These are phyloP conservation scores for Mastigias papua DNA, from an alignment of 30 jellyfish, hydroid and myxozoan species.

Conservation along the genomic window DNA sequence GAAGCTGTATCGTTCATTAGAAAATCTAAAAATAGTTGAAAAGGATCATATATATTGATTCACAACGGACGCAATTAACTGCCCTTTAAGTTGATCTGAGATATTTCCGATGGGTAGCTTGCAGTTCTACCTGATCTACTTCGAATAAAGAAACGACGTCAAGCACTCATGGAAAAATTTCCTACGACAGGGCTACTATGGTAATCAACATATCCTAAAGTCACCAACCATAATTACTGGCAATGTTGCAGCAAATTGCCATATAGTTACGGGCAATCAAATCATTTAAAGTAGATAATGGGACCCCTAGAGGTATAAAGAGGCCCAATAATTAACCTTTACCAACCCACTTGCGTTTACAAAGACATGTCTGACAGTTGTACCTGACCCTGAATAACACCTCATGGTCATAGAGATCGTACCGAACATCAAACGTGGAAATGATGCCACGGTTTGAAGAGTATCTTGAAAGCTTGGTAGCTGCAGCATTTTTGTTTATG, in stretches of 20 bases:
- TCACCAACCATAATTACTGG: not conserved
- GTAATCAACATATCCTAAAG: not conserved
- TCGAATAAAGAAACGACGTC: conserved; percentile 1
- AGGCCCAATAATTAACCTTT: too few species aligned
- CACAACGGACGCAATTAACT: not conserved
- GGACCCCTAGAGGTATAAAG: not conserved
- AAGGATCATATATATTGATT: not conserved
- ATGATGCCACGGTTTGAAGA: too few species aligned
- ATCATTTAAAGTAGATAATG: not conserved
- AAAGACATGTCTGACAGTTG: too few species aligned
- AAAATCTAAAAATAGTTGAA: not conserved
- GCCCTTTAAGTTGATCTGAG: not conserved
- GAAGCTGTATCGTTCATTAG: not conserved
- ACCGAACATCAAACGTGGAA: too few species aligned
- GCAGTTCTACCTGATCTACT: not conserved
- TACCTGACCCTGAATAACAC: too few species aligned
- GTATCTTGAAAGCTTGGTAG: too few species aligned
- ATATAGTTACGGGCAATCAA: not conserved
- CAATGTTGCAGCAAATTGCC: not conserved
- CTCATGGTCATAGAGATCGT: too few species aligned
- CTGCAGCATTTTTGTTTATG: too few species aligned
- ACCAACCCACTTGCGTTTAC: not conserved
- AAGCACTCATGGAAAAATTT: not conserved
- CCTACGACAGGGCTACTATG: not conserved
- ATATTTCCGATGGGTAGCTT: conserved; percentile 2